These are phyloP conservation scores for Drosophila paulistorum DNA, from an alignment of 1,140 invertebrate species.

Conservation along the genomic window DNA sequence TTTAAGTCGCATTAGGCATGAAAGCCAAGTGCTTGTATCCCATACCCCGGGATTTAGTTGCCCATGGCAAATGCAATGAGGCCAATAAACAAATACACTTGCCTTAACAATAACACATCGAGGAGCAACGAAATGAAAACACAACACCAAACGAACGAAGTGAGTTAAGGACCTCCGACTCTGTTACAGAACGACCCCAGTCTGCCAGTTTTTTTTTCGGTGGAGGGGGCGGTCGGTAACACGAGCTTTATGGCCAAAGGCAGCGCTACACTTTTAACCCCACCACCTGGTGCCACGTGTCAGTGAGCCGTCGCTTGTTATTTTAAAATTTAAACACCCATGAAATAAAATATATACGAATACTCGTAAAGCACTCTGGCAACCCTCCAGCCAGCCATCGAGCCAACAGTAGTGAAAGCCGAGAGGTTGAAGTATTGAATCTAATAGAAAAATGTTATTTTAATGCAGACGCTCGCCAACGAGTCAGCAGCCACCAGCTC, in stretches of 20 bases:
- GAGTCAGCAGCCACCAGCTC: not conserved
- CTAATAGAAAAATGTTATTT: slow-evolving; percentile 79
- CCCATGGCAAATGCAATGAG: slow-evolving; percentile 79
- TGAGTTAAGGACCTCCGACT: slow-evolving; percentile 16
- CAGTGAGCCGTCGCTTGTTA: slow-evolving; percentile 73
- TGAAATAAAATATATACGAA: slow-evolving; percentile 72
- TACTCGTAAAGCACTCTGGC: slow-evolving; percentile 11
- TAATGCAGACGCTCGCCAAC: slow-evolving; percentile 60
- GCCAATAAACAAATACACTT: slow-evolving; percentile 77
- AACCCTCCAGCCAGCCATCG: not conserved
- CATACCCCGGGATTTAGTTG: slow-evolving; percentile 55
- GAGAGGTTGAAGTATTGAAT: slow-evolving; percentile 65
- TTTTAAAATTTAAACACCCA: slow-evolving; percentile 81
- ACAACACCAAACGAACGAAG: slow-evolving; percentile 34
- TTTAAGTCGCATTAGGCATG: slow-evolving; percentile 69
- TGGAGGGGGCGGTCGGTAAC: slow-evolving; percentile 22
- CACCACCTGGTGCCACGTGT: slow-evolving; percentile 68
- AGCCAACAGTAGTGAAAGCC: slow-evolving; percentile 16
- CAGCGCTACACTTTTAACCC: slow-evolving; percentile 55
- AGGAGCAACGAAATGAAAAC: slow-evolving; percentile 39
- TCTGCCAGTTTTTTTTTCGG: not conserved
- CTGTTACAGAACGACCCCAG: not conserved
- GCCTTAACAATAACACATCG: slow-evolving; percentile 43
- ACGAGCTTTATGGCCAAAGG: slow-evolving; percentile 53
- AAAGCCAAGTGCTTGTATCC: slow-evolving; percentile 59